Percentiles rank a stretch among this genome's conserved stretches.
phyloP scores from a whole-genome alignment of 2,888 invertebrate genomes.

The Scrobipalpa costella region DNA sequence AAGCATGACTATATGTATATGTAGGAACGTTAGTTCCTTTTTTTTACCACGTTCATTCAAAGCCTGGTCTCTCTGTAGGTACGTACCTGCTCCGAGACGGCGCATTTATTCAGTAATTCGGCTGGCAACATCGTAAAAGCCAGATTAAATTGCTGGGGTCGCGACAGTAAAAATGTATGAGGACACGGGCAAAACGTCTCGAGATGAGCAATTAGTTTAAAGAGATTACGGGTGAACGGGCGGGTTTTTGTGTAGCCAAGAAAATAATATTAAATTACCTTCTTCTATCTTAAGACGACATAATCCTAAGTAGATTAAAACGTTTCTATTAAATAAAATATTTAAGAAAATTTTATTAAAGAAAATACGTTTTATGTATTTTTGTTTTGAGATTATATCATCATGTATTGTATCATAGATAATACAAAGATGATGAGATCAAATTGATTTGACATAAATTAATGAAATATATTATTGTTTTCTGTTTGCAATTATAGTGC shows the following conservation, averaged over 20 bases:
- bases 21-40: no score
- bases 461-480: no score
- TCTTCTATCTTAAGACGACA: constrained; percentile 1
- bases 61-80: neutral
- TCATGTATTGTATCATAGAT: no score
- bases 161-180: constrained; percentile 54
- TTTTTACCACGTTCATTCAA: no score
- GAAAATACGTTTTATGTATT: no score
- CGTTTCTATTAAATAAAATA: no score
- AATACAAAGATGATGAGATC: no score
- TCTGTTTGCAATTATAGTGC: no score
- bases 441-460: no score
- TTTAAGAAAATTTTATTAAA: no score
- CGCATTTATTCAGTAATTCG: constrained; percentile 50
- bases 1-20: no score
- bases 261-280: constrained; percentile 14
- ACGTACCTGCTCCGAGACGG: constrained; percentile 31
- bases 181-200: constrained; percentile 29
- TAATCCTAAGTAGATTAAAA: constrained; percentile 7
- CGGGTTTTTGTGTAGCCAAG: constrained; percentile 8
- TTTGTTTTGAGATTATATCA: no score
- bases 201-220: constrained; percentile 14
- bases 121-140: constrained; percentile 44
- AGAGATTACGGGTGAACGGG: constrained; percentile 11
- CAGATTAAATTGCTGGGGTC: constrained; percentile 52